Conservation (phyloP, 2,113 vertebrate genomes). For the Rhinolophus ferrumequinum region DNA sequence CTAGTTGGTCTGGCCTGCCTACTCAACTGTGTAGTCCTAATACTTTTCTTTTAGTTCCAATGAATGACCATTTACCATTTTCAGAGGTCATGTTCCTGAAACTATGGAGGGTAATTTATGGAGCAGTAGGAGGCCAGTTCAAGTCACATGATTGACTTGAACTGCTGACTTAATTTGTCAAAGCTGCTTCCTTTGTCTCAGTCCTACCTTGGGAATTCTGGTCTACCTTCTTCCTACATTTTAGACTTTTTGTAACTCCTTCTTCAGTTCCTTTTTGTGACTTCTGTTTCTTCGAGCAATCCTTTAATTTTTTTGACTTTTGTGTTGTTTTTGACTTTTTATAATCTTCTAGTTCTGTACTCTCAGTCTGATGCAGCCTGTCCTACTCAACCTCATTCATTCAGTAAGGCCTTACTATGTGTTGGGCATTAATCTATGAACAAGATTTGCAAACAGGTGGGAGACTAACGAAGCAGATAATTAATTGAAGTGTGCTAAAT, state of each 20-base stretch:
- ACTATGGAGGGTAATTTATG: not conserved
- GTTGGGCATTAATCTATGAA: not conserved
- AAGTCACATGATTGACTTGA: too few relatives aligned
- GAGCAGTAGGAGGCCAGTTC: not conserved
- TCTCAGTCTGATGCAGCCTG: not conserved
- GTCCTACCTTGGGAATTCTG: not conserved
- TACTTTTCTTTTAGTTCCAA: not conserved
- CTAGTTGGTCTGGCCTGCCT: not conserved
- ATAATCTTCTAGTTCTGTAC: not conserved
- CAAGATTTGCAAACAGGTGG: not conserved
- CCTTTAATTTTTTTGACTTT: not conserved
- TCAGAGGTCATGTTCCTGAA: not conserved
- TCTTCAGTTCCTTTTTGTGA: not conserved
- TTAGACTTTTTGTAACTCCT: not conserved
- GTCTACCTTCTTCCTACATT: not conserved
- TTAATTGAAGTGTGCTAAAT: not conserved
- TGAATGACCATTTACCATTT: not conserved
- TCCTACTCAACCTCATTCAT: not conserved
- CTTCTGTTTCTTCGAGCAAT: not conserved
- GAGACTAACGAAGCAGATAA: not conserved
- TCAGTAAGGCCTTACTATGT: not conserved
- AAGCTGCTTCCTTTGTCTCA: not conserved
- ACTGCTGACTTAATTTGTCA: not conserved
- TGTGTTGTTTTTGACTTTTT: not conserved
- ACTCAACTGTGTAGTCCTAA: accelerated